Base-by-base conservation (phyloP, 2,113 vertebrate species). In the Erinaceus europaeus region DNA sequence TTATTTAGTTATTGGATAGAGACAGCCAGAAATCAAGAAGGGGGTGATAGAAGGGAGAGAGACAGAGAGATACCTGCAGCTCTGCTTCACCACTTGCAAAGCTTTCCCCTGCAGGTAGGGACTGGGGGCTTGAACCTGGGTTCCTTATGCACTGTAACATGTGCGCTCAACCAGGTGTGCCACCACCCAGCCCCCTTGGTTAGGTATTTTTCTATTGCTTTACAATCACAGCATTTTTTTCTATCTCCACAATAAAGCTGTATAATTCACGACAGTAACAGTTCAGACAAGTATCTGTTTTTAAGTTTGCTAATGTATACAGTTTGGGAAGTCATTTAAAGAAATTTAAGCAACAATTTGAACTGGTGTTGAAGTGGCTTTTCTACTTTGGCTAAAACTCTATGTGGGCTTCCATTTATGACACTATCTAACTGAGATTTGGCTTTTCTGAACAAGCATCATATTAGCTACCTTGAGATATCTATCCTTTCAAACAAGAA, bases 341-440 rank as follows among this genome's bases (percentile, higher is more conserved):
- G 17, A 55, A 90, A 89, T 69, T 76, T 92, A 69, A 83, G 74
- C 50, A n/a, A 53, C 64, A 44, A 52, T 77, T 73, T 84, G 73
- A 93, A 89, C 59, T 77, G 40, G 62, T 68, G 36, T 44, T 84
- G 90, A 73, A 69, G 57, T 89, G 68, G 1, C 67, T 89, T 81
- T 91, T 68, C 57, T 89, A 81, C 52, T 92, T 84, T 74, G 57
- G 67, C 84, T 78, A 89, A 84, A 91, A 81, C 40, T 53, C 77
- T 23, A 75, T 10, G 14, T 21, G 36, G 42, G 48, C 38, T 93
- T 92, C 86, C 64, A 36, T 25, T 87, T 38, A 34, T 46, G 36
- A 83, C 7, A 73, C n/a, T 52, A 67, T 72, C 64, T 67, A 79
- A 82, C 29, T 77, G 52, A 86, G 53, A 92, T 27, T 59, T 71